phyloP scores from a whole-genome alignment of 2,113 vertebrate species.

The Heterocephalus glaber region DNA sequence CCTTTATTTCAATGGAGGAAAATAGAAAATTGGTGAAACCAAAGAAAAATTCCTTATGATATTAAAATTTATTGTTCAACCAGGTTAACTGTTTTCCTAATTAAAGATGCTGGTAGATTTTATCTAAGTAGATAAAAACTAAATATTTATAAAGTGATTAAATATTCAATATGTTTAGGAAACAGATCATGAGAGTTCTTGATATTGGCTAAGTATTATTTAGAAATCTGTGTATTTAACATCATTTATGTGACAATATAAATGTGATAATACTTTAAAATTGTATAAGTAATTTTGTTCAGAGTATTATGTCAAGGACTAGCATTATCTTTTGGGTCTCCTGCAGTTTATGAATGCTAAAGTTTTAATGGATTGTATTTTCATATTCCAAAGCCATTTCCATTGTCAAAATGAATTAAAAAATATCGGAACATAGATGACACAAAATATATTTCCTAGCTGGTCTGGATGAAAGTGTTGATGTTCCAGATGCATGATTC shows the following conservation, averaged over 20 bases:
- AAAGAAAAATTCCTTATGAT: background rate
- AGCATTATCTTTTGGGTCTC: conserved; percentile 21
- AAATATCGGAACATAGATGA: background rate
- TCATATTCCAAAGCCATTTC: conserved; percentile 50
- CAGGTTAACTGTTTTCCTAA: background rate
- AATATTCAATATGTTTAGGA: background rate
- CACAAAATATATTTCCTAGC: background rate
- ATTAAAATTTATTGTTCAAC: background rate
- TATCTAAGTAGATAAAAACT: background rate
- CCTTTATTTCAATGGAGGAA: background rate
- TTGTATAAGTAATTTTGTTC: background rate
- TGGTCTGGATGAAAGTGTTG: background rate
- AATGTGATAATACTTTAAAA: background rate
- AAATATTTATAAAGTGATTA: conserved; percentile 4
- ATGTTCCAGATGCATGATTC: background rate
- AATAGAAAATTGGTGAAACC: background rate
- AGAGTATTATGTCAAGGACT: conserved; percentile 24
- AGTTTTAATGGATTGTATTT: conserved; percentile 56
- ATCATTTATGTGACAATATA: background rate
- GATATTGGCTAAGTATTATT: background rate
- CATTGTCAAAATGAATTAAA: conserved; percentile 24
- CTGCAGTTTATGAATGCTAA: background rate
- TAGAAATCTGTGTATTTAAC: conserved; percentile 19
- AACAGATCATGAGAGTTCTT: conserved; percentile 4
- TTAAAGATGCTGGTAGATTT: background rate